These are phyloP conservation scores for Petrolisthes manimaculis DNA, from an alignment of 2,888 invertebrate species.

Conservation along the genomic window DNA sequence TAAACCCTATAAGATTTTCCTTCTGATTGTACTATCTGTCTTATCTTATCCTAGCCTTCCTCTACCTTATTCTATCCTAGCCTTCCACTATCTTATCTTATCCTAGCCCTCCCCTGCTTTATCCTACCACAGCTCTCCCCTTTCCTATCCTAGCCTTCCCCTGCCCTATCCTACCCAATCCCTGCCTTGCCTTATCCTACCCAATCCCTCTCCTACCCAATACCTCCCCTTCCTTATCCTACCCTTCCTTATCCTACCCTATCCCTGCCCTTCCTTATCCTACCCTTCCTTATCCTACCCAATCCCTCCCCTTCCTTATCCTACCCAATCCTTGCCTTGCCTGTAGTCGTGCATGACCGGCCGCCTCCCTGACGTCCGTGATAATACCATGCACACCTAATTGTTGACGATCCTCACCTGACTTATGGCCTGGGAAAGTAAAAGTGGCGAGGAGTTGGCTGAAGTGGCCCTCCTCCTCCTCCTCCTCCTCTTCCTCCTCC, in stretches of 20 bases:
- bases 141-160: background rate
- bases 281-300: background rate
- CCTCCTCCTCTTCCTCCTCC: background rate
- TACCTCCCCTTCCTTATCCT: background rate
- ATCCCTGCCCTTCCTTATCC: background rate
- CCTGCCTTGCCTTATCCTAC: background rate
- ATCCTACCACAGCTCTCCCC: background rate
- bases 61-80: background rate
- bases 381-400: slow-evolving; percentile 60
- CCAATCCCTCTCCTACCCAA: background rate
- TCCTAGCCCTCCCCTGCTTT: background rate
- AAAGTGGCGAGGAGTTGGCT: slow-evolving; percentile 72
- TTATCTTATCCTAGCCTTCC: rapidly evolving
- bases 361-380: slow-evolving; percentile 48
- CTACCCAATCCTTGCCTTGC: background rate
- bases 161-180: background rate
- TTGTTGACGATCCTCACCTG: slow-evolving; percentile 50
- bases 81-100: no score
- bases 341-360: slow-evolving; percentile 75
- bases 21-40: background rate
- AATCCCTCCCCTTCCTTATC: background rate
- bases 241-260: background rate
- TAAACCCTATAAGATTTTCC: background rate
- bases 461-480: background rate
- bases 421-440: slow-evolving; percentile 58